Evolutionary conservation across 2,888 invertebrate species (phyloP).

Genomic region (Rosalia funebris): DNA sequence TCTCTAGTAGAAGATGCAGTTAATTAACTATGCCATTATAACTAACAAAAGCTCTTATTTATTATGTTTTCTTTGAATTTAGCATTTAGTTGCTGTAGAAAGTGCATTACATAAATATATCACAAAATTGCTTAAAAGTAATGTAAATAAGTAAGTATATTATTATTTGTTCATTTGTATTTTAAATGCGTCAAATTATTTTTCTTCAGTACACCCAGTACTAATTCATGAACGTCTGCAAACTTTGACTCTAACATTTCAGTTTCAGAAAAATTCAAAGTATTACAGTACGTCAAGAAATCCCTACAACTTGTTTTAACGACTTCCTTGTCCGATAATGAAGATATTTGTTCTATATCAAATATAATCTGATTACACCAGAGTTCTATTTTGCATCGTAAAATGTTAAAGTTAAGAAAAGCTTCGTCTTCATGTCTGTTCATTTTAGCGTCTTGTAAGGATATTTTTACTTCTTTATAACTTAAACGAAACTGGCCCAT

Average conservation of each 20-base stretch:
- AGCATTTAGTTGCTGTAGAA: too few relatives aligned
- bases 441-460: conserved; percentile 30
- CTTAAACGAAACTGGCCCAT: conserved; percentile 35
- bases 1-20: too few relatives aligned
- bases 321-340: not conserved
- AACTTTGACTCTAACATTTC: conserved; percentile 1
- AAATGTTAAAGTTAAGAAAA: conserved; percentile 26
- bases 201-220: not conserved
- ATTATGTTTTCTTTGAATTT: too few relatives aligned
- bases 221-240: not conserved
- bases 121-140: too few relatives aligned
- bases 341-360: not conserved
- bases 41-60: too few relatives aligned
- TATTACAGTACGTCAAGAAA: not conserved
- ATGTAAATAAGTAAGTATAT: not conserved
- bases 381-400: not conserved
- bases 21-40: too few relatives aligned
- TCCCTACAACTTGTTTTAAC: not conserved
- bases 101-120: too few relatives aligned
- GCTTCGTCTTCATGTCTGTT: conserved; percentile 32
- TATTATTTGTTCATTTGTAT: too few relatives aligned
- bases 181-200: not conserved
- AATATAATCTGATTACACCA: conserved; percentile 2
- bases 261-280: not conserved
- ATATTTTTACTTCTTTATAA: conserved; percentile 35